A percentile compares a stretch with the other conserved stretches of the same genome.
Evolutionary conservation across 2,888 invertebrate genomes (phyloP).

Genomic region (Patella depressa): DNA sequence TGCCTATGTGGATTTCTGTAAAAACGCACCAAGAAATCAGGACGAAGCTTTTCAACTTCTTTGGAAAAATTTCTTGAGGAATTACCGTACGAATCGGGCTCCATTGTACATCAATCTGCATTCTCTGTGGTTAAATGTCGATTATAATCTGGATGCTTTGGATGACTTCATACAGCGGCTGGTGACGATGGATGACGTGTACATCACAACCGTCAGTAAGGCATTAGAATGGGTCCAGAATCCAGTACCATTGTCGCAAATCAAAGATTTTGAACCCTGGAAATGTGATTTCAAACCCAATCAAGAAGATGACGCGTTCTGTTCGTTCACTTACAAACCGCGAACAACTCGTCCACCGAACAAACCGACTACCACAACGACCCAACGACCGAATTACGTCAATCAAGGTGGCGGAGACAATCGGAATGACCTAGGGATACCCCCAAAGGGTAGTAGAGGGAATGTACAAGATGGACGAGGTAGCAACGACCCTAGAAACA

Average conservation of each 20-base stretch:
- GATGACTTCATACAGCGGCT: conserved; percentile 59
- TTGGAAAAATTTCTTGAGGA: conserved; percentile 82
- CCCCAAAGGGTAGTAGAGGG: not conserved
- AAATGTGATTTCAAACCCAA: conserved; percentile 43
- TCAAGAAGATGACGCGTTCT: conserved; percentile 29
- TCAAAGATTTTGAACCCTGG: conserved; percentile 59
- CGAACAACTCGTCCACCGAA: conserved; percentile 24
- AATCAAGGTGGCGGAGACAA: not conserved
- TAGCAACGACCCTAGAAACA: conserved; percentile 25
- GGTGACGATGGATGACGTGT: conserved; percentile 60
- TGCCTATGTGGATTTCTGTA: conserved; percentile 64
- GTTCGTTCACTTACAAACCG: conserved; percentile 32
- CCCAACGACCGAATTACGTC: not conserved
- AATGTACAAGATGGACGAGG: not conserved
- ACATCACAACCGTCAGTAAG: conserved; percentile 53
- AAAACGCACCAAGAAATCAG: conserved; percentile 58
- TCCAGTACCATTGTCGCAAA: conserved; percentile 50
- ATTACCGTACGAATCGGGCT: conserved; percentile 79
- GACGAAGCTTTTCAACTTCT: conserved; percentile 74
- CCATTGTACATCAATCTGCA: conserved; percentile 88
- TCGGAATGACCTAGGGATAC: not conserved
- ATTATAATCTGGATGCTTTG: conserved; percentile 60
- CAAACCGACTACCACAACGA: conserved; percentile 15
- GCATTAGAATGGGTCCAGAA: conserved; percentile 61
- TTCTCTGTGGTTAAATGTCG: conserved; percentile 76